Evolutionary conservation across 2,888 invertebrate species (phyloP).

Genomic region (Eilema sororculum): DNA sequence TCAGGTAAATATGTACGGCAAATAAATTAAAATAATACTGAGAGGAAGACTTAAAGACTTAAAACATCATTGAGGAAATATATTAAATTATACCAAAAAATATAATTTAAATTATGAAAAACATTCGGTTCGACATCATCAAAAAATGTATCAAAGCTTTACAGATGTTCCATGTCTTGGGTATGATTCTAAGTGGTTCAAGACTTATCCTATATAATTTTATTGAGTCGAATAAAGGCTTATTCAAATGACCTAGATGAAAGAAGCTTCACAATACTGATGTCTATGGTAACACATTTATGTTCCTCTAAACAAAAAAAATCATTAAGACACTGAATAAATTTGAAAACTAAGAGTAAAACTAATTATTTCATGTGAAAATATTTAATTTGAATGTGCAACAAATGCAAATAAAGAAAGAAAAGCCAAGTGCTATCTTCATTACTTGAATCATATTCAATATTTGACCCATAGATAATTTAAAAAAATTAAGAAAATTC

Average conservation of each 20-base stretch:
- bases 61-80: neutral
- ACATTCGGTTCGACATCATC: neutral
- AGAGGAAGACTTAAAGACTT: neutral
- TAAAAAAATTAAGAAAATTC: constrained; percentile 19
- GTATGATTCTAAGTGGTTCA: neutral
- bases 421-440: constrained; percentile 66
- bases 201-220: neutral
- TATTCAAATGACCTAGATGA: neutral
- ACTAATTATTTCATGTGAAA: constrained; percentile 35
- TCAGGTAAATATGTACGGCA: neutral
- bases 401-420: constrained; percentile 60
- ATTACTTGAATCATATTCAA: constrained; percentile 32
- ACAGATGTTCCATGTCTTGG: neutral
- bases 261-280: neutral
- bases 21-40: neutral
- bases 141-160: neutral
- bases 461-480: constrained; percentile 19
- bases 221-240: neutral
- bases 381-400: constrained; percentile 36
- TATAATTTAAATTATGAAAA: too few relatives aligned
- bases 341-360: constrained; percentile 27
- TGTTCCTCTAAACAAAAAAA: constrained; percentile 42
- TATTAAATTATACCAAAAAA: too few relatives aligned
- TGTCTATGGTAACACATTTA: constrained; percentile 16
- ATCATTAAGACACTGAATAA: neutral